phyloP scores from a whole-genome alignment of 2,113 vertebrate genomes.

The Grallaria varia region DNA sequence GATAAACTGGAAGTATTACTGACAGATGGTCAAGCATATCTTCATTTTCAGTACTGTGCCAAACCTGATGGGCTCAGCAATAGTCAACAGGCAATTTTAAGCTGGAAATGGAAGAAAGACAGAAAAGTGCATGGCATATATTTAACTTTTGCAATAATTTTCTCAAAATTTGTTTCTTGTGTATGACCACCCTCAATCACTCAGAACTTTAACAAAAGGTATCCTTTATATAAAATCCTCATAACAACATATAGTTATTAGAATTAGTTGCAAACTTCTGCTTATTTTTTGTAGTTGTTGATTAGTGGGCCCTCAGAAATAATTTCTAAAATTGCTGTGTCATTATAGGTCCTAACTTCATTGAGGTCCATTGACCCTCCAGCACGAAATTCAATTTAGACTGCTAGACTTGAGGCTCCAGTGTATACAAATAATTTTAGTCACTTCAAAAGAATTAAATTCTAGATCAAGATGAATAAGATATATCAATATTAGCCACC shows the following conservation, averaged over 20 bases:
- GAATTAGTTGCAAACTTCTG: neutral
- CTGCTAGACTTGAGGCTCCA: neutral
- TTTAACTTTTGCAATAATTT: neutral
- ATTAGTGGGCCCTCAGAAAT: neutral
- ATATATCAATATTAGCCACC: neutral
- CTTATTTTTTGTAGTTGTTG: neutral
- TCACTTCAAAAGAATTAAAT: slow-evolving; percentile 27
- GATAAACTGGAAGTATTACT: neutral
- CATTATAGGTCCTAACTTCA: neutral
- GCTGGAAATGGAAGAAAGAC: neutral
- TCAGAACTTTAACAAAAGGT: neutral
- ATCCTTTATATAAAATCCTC: neutral
- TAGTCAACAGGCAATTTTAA: neutral
- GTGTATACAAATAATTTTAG: neutral
- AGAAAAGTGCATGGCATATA: neutral
- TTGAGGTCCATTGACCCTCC: neutral
- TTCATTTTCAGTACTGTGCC: neutral
- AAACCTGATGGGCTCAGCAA: neutral
- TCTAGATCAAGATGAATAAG: slow-evolving; percentile 19
- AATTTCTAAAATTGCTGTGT: neutral
- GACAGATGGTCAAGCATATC: neutral
- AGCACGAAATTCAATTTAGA: neutral
- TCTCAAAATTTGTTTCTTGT: neutral
- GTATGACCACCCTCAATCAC: neutral
- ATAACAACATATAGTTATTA: neutral